Percentiles rank a stretch among this genome's conserved stretches.
Conservation (phyloP, 2,797 vertebrate species). For the Gephyroberyx darwinii region DNA sequence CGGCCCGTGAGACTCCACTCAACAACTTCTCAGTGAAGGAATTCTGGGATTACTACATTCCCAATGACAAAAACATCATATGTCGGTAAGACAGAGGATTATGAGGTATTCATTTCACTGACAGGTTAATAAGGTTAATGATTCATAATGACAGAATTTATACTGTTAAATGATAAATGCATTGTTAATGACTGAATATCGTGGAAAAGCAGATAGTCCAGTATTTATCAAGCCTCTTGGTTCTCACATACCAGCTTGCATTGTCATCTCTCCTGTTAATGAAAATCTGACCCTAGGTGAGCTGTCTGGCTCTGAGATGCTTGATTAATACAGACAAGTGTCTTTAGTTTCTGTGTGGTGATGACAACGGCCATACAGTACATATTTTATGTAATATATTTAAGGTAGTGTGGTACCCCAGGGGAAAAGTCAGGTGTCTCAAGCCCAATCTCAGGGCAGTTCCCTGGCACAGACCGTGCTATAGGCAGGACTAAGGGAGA, state of each 20-base stretch:
- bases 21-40: slow-evolving; percentile 83
- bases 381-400: not conserved
- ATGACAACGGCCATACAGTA: not conserved
- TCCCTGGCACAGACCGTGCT: no score
- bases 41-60: slow-evolving; percentile 89
- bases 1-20: slow-evolving; percentile 72
- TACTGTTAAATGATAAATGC: not conserved
- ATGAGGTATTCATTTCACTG: not conserved
- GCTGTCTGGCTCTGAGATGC: no score
- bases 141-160: not conserved
- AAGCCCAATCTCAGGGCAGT: no score
- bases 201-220: not conserved
- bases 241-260: no score
- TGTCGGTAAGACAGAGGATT: slow-evolving; percentile 79
- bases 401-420: no score
- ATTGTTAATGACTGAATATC: not conserved
- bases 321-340: no score
- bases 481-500: no score
- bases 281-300: no score
- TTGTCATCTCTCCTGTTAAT: no score
- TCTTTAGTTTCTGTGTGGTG: no score
- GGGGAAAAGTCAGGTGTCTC: no score
- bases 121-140: not conserved
- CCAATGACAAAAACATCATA: slow-evolving; percentile 85
- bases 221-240: not conserved